Evolutionary conservation across 2,888 invertebrate genomes (phyloP), one percentile per base, ranked within the genome.

Genomic region (Dasysyrphus tricinctus): DNA sequence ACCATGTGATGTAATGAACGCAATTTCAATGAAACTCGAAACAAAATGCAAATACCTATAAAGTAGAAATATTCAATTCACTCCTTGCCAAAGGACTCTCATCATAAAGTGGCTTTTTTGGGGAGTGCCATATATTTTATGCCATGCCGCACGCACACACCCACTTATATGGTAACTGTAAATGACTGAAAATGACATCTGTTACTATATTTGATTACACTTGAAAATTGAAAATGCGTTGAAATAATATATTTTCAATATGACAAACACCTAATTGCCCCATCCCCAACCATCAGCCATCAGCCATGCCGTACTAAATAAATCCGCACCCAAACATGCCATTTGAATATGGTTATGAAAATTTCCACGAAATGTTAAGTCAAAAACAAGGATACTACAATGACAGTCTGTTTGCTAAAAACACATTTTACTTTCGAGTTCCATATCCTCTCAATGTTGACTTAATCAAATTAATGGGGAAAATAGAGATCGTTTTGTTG

Each of bases 381-480:
- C 29, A 39, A 44, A 59, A 49, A 56, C n/a, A 29, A 47, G 32
- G 61, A 47, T 34, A 74, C 24, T 34, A 44, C 37, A n/a, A n/a
- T 47, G n/a, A 56, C 14, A n/a, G 32, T 9, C 2, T n/a, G 11
- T 34, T 80, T 69, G 47, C 49, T 37, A 42, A 63, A 44, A 44
- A 56, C 54, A 51, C 54, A 70, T 19, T 37, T 54, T 32, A 54
- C 14, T 29, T 14, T 32, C 5, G 54, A 54, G 14, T 8, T 3
- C 29, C 6, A 19, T 24, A 0, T n/a, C 7, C 8, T 14, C 8
- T 2, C 14, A 29, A 63, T 82, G 86, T 86, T 82, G 78, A 82
- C 82, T 75, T 86, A 86, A 86, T 82, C 82, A 86, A 81, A 78
- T 86, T 86, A 86, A 82, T 86, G 78, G 86, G 24, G 63, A 86